Evolutionary conservation across 2,797 vertebrate species (phyloP).

Genomic region (Rachycentron canadum): DNA sequence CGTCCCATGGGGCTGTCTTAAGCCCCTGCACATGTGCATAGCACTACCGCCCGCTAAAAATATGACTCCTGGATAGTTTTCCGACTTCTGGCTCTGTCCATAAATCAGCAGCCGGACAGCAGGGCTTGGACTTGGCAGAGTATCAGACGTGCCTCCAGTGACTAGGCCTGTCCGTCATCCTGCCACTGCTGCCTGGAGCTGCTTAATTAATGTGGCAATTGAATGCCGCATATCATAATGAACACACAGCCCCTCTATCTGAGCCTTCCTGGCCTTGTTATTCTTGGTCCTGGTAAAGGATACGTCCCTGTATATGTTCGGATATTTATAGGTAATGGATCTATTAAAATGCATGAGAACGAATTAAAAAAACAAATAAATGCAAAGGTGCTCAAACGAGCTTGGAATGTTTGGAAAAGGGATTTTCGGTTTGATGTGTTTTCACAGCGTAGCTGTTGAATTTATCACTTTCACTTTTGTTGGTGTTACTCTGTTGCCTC

Average conservation of each 20-base stretch:
- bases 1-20: conserved; percentile 69
- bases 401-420: conserved; percentile 79
- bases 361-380: conserved; percentile 85
- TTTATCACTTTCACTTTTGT: conserved; percentile 84
- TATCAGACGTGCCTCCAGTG: conserved; percentile 80
- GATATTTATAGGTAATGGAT: conserved; percentile 86
- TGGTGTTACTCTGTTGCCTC: conserved; percentile 67
- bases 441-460: conserved; percentile 74
- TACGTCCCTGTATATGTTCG: conserved; percentile 70
- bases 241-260: conserved; percentile 85
- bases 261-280: conserved; percentile 81
- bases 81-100: conserved; percentile 74
- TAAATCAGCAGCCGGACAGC: conserved; percentile 82
- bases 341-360: conserved; percentile 86
- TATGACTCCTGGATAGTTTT: conserved; percentile 82
- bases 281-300: conserved; percentile 82
- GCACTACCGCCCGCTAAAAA: conserved; percentile 73
- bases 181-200: conserved; percentile 73
- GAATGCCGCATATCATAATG: conserved; percentile 83
- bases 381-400: conserved; percentile 73
- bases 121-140: conserved; percentile 78
- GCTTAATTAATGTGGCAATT: conserved; percentile 88
- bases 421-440: conserved; percentile 83
- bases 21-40: conserved; percentile 82
- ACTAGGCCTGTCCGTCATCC: conserved; percentile 84